A percentile compares a stretch with the other conserved stretches of the same genome.
phyloP scores from a whole-genome alignment of 2,113 vertebrate genomes.

The Leucopsar rothschildi region DNA sequence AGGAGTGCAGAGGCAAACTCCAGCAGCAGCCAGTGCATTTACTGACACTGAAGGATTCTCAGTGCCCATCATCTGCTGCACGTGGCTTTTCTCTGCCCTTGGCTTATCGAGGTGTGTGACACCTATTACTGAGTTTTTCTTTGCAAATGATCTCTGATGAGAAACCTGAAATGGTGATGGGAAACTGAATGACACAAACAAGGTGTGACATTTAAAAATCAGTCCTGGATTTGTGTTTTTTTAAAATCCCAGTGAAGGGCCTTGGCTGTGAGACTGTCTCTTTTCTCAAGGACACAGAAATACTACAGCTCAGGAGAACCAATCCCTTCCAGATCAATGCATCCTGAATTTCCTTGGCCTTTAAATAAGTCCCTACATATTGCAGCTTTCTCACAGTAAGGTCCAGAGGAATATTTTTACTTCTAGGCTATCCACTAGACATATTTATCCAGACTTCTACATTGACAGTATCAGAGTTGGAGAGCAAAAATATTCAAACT shows the following conservation, averaged over 20 bases:
- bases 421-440: background rate
- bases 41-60: background rate
- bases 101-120: background rate
- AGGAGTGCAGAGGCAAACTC: background rate
- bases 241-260: background rate
- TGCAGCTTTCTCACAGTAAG: background rate
- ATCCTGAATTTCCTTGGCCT: background rate
- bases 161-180: background rate
- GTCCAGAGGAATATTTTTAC: background rate
- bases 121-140: background rate
- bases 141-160: background rate
- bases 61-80: background rate
- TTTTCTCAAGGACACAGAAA: background rate
- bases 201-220: background rate
- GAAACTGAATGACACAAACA: background rate
- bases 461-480: background rate
- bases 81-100: background rate
- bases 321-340: background rate
- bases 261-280: background rate
- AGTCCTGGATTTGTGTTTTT: background rate
- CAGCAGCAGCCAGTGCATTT: background rate
- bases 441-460: background rate
- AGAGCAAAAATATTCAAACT: background rate
- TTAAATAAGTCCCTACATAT: background rate
- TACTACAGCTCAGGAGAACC: background rate